Conservation (phyloP, 1,140 invertebrate genomes). For the Bombus terrestris region DNA sequence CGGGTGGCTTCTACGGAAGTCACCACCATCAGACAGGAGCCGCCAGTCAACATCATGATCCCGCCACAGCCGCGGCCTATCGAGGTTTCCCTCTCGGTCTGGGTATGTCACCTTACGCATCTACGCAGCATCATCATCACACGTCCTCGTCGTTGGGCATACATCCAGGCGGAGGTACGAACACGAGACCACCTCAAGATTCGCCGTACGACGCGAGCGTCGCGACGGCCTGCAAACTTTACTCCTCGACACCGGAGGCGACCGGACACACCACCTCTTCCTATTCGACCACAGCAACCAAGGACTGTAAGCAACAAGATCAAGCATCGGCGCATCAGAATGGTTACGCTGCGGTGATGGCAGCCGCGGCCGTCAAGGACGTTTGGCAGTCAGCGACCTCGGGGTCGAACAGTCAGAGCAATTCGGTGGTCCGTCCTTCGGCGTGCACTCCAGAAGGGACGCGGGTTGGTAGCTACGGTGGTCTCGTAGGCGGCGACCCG, state of each 20-base stretch:
- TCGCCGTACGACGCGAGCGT: conserved; percentile 95
- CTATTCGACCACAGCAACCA: conserved; percentile 83
- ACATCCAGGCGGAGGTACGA: conserved; percentile 85
- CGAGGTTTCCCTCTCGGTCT: conserved; percentile 93
- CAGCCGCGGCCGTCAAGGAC: conserved; percentile 86
- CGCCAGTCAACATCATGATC: conserved; percentile 87
- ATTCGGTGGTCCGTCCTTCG: conserved; percentile 89
- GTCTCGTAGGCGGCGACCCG: conserved; percentile 88
- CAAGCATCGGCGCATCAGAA: conserved; percentile 87
- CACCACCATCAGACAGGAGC: conserved; percentile 91
- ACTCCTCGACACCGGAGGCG: conserved; percentile 87
- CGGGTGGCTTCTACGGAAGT: conserved; percentile 92
- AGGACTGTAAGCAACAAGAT: conserved; percentile 86
- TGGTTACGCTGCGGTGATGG: conserved; percentile 86
- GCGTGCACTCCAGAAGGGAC: conserved; percentile 92
- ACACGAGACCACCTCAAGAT: conserved; percentile 91
- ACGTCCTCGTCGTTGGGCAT: conserved; percentile 83
- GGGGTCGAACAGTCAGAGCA: conserved; percentile 85
- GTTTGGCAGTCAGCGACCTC: conserved; percentile 86
- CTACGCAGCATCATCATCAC: conserved; percentile 89
- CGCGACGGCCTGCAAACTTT: conserved; percentile 92
- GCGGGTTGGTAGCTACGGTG: conserved; percentile 86
- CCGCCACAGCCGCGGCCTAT: conserved; percentile 86
- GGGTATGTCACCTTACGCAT: conserved; percentile 92
- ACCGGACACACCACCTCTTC: conserved; percentile 84